These are phyloP conservation scores for Sminthopsis crassicaudata DNA, from an alignment of 2,113 vertebrate genomes.

Conservation along the genomic window DNA sequence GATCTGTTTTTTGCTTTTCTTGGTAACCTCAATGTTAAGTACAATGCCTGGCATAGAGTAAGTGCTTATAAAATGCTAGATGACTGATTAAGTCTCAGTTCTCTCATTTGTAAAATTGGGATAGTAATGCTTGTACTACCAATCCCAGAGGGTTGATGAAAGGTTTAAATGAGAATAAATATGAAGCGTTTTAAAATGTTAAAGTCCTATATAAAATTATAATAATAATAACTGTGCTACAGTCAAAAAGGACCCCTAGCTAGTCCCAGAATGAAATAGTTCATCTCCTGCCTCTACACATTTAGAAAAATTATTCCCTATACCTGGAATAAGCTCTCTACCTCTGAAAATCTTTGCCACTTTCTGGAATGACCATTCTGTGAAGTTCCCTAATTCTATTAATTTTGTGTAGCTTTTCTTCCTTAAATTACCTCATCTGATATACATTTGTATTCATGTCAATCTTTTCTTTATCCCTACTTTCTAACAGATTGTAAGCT, in stretches of 20 bases:
- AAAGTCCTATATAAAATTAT: background rate
- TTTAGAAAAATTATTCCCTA: background rate
- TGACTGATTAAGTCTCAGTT: background rate
- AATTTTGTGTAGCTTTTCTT: too few species aligned
- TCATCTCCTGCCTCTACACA: background rate
- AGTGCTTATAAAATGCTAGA: background rate
- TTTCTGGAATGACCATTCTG: background rate
- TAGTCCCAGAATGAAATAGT: background rate
- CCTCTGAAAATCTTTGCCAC: background rate
- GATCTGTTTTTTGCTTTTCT: background rate
- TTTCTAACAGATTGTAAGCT: too few species aligned
- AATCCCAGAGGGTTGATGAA: background rate
- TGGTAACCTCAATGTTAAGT: background rate
- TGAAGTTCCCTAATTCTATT: background rate
- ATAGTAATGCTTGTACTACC: background rate
- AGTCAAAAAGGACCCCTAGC: background rate
- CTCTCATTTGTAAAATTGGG: background rate
- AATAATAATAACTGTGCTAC: background rate
- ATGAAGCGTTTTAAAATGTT: background rate
- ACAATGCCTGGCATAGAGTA: background rate
- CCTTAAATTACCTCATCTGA: background rate
- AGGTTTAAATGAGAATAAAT: background rate
- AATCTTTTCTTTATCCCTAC: background rate
- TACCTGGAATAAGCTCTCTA: background rate
- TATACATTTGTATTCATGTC: background rate